Evolutionary conservation across 2,888 invertebrate genomes (phyloP), one percentile per base, ranked within the genome.

Genomic region (Iselma pallidipennis): DNA sequence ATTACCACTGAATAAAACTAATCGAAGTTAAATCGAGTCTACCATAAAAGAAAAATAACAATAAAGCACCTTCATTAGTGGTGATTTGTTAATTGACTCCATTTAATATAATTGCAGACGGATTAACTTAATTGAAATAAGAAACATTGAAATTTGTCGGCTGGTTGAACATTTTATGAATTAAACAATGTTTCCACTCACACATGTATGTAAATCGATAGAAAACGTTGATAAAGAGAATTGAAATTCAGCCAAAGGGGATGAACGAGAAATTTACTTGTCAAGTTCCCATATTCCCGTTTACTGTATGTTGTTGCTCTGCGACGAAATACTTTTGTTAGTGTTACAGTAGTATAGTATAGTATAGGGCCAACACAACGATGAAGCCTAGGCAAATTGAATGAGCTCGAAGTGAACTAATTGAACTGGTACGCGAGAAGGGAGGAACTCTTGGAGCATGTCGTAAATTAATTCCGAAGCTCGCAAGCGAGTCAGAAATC

Each of bases 391-490:
- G 51, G 53, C 51, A 58, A 65, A 66, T 68, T 70, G 65, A 67
- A 68, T 70, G 66, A 66, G 66, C 62, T 60, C 62, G 63, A 59
- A 65, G 70, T 67, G 68, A 72, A 72, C 71, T 74, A 74, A 74
- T 72, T 72, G 71, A 68, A 71, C 64, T 64, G 69, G 61, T 72
- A 71, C 71, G 72, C 68, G 69, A 70, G 70, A 69, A 68, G 69
- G 71, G 72, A 68, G 72, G 72, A 71, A 70, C 71, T 70, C 68
- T 68, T 70, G 63, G 68, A 69, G 71, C 72, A 70, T 70, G 71
- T 71, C 75, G 73, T 71, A 75, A 76, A 76, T 76, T 76, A 77
- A 76, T 76, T 76, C 75, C 70, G 62, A 62, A 71, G 70, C 71
- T 68, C 63, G 65, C 67, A 69, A 66, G 64, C 72, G 69, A 71